Evolutionary conservation across 2,888 invertebrate genomes (phyloP).

Genomic region (Pollenia amentaria): DNA sequence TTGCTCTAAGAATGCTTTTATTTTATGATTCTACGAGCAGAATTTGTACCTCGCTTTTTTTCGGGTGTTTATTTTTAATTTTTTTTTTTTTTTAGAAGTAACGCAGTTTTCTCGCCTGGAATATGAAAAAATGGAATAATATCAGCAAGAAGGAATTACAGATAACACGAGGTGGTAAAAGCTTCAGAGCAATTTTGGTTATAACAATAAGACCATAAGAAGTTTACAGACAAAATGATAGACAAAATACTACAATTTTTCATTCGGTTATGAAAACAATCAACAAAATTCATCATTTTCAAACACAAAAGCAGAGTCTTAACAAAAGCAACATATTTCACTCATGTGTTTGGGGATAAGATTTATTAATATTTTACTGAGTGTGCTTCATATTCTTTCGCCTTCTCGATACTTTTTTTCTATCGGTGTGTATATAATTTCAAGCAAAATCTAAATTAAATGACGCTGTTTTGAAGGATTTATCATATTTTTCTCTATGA

Average conservation of each 20-base stretch:
- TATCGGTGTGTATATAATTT: neutral
- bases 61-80: slow-evolving; percentile 29
- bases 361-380: slow-evolving; percentile 47
- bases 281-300: slow-evolving; percentile 37
- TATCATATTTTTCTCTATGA: slow-evolving; percentile 23
- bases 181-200: slow-evolving; percentile 28
- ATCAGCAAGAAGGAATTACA: neutral
- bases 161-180: slow-evolving; percentile 29
- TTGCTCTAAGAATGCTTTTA: slow-evolving; percentile 65
- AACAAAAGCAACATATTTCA: slow-evolving; percentile 1
- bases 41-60: slow-evolving; percentile 57
- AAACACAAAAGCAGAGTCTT: neutral
- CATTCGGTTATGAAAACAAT: slow-evolving; percentile 50
- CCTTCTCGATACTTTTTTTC: neutral
- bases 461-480: slow-evolving; percentile 48
- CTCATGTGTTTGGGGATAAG: slow-evolving; percentile 22
- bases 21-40: slow-evolving; percentile 61
- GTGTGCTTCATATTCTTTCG: neutral
- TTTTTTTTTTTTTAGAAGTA: slow-evolving; percentile 33
- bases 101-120: slow-evolving; percentile 37
- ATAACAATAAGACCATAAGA: slow-evolving; percentile 30
- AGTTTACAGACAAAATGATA: slow-evolving; percentile 43
- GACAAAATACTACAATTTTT: slow-evolving; percentile 61
- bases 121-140: neutral
- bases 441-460: slow-evolving; percentile 55